Conservation (phyloP, 2,888 invertebrate genomes). For the Pasiphila rectangulata region DNA sequence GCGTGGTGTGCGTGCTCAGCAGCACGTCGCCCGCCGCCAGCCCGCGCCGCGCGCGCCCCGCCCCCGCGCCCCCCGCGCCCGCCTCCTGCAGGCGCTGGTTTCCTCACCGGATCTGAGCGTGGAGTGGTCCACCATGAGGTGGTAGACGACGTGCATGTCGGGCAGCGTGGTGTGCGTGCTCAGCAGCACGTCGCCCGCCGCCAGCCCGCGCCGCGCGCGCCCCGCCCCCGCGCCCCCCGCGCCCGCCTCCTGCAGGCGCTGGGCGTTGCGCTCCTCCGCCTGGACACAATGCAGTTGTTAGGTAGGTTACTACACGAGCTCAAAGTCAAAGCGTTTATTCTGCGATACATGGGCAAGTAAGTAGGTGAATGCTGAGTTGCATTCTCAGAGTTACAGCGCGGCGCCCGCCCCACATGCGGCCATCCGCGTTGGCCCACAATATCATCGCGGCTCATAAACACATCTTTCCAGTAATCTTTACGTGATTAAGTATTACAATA, state of each 20-base stretch:
- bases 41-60: conserved; percentile 53
- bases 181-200: conserved; percentile 92
- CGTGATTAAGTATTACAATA: too few relatives aligned
- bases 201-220: conserved; percentile 72
- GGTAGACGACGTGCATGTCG: conserved; percentile 97
- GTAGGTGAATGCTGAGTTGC: too few relatives aligned
- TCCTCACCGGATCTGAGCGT: conserved; percentile 66
- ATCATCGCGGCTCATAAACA: too few relatives aligned
- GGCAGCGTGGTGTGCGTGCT: conserved; percentile 96
- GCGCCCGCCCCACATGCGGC: too few relatives aligned
- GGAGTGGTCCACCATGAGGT: conserved; percentile 94
- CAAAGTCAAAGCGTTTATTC: too few relatives aligned
- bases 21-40: conserved; percentile 92
- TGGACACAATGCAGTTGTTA: conserved; percentile 29
- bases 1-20: conserved; percentile 94
- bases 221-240: conserved; percentile 73
- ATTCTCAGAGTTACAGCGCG: too few relatives aligned
- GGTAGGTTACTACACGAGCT: too few relatives aligned
- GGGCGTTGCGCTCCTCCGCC: conserved; percentile 54
- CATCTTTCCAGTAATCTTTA: too few relatives aligned
- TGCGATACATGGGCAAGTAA: too few relatives aligned
- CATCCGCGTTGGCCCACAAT: too few relatives aligned
- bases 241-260: conserved; percentile 66
- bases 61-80: conserved; percentile 72
- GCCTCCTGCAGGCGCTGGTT: conserved; percentile 67